Conservation (phyloP, 2,888 invertebrate genomes). For the Didymodactylos carnosus region DNA sequence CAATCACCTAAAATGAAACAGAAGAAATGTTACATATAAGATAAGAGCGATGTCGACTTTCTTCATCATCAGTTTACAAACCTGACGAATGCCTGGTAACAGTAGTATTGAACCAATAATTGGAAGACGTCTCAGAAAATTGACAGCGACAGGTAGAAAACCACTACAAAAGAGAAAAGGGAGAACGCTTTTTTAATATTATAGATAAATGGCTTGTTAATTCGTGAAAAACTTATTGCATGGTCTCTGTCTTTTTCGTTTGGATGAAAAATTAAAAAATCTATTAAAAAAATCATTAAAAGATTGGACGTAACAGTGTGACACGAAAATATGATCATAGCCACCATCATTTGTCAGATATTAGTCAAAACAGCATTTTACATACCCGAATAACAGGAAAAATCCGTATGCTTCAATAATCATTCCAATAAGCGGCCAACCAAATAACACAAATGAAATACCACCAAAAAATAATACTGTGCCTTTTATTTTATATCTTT, state of each 20-base stretch:
- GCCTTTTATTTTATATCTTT: constrained; percentile 76
- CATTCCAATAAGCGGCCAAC: constrained; percentile 92
- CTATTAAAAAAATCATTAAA: too few species aligned
- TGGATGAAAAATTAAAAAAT: too few species aligned
- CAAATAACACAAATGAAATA: constrained; percentile 67
- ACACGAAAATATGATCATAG: too few species aligned
- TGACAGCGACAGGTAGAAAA: constrained; percentile 9
- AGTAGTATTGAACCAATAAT: constrained; percentile 9
- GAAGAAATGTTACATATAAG: too few species aligned
- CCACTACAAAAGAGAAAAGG: background rate
- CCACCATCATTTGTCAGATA: too few species aligned
- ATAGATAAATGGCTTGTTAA: too few species aligned
- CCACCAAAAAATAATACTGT: constrained; percentile 75
- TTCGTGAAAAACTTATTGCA: too few species aligned
- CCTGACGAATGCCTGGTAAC: constrained; percentile 7
- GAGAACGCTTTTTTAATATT: background rate
- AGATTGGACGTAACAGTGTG: too few species aligned
- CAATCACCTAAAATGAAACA: background rate
- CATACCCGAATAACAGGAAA: constrained; percentile 9
- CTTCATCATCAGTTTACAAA: too few species aligned
- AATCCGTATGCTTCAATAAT: constrained; percentile 88
- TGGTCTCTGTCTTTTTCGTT: too few species aligned
- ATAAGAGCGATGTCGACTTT: too few species aligned
- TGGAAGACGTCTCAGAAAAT: constrained; percentile 9
- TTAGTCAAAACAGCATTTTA: too few species aligned